A percentile compares a stretch with the other conserved stretches of the same genome.
Evolutionary conservation across 2,888 invertebrate species (phyloP).

Genomic region (Nephrotoma guestfalica): DNA sequence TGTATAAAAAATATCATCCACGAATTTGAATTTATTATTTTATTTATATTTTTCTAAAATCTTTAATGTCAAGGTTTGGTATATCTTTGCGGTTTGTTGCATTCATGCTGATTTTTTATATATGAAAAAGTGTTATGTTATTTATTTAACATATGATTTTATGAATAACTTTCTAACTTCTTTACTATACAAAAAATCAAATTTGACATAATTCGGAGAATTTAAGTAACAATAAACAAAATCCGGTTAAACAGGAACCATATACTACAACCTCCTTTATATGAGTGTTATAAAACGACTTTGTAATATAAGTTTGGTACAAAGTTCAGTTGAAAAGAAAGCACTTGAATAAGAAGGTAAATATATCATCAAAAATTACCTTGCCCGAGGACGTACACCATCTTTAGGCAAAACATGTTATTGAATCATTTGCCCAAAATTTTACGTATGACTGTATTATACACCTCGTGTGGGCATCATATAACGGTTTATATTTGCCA

Average conservation of each 20-base stretch:
- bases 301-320: too few species aligned
- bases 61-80: background rate
- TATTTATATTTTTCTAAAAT: background rate
- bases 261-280: background rate
- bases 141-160: background rate
- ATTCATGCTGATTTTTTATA: background rate
- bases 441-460: background rate
- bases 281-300: too few species aligned
- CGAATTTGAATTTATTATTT: background rate
- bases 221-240: background rate
- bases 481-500: background rate
- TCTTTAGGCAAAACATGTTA: background rate
- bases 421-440: background rate
- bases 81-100: background rate
- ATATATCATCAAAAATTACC: background rate
- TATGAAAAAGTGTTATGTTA: background rate
- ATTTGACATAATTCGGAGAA: background rate
- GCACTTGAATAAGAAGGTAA: background rate
- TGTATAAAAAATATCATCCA: background rate
- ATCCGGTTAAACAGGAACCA: background rate
- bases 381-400: background rate
- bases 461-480: background rate
- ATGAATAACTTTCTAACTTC: background rate
- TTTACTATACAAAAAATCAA: background rate
- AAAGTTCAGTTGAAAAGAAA: background rate